Base-by-base conservation (phyloP, 2,888 invertebrate genomes). In the Drosophila affinis region DNA sequence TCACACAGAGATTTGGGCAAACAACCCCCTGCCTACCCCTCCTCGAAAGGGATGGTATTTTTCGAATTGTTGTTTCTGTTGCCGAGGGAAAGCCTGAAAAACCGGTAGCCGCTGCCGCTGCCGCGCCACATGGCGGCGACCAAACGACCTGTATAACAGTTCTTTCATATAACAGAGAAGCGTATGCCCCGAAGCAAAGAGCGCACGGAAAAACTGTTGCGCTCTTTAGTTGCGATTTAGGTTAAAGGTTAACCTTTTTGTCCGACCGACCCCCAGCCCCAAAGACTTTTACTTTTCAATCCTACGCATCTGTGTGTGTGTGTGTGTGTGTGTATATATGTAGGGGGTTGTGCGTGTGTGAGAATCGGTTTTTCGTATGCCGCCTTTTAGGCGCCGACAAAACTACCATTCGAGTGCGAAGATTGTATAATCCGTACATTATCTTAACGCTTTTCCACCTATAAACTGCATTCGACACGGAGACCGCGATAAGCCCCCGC, bases 181-280 rank as follows among this genome's bases (percentile, higher is more conserved):
- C 21, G 7, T 6, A 14, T n/a, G 39, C 39, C 39, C n/a, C 0
- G 10, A 32, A 70, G 39, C 58, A 76, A 75, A 84, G 79, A 81
- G 79, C 69, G 59, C 63, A n/a, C 39, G 14, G n/a, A 58, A 55
- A 64, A 79, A 76, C 84, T 84, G 79, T 85, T 83, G 82, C 39
- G 39, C 82, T 86, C 83, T 83, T 69, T 80, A 76, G 71, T 69
- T 71, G 72, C 72, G 76, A 85, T 85, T 87, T 87, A 76, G 85
- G 85, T 85, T 85, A 85, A 85, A 85, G 85, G 82, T 87, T 80
- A 87, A 76, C 68, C 67, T 65, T 53, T 48, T 48, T 39, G 14
- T 39, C 39, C 39, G 6, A n/a, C 14, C 39, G 14, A 39, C 39
- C n/a, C n/a, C 39, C 6, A 57, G 73, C 73, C 72, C 63, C 79